Conservation (phyloP, 2,888 invertebrate species). For the Drosophila cognata region DNA sequence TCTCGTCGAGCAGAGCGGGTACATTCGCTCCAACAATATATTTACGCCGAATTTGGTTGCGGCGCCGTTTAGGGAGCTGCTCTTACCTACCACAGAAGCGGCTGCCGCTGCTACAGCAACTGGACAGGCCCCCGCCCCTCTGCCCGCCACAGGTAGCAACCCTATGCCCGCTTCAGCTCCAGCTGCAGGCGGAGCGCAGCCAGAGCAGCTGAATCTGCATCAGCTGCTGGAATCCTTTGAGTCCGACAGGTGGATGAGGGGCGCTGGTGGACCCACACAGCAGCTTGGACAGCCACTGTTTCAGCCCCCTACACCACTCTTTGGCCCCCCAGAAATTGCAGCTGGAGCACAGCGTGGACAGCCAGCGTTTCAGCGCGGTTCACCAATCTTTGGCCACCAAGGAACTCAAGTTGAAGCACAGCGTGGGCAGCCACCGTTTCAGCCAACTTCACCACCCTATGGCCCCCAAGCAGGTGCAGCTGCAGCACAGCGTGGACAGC, state of each 20-base stretch:
- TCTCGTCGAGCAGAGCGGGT: conserved; percentile 88
- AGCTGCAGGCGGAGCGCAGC: background rate
- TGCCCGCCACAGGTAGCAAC: background rate
- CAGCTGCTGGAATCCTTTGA: background rate
- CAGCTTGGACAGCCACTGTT: background rate
- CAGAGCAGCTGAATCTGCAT: background rate
- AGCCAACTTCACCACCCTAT: background rate
- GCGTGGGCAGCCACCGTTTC: background rate
- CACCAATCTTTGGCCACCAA: background rate
- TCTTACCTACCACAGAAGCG: conserved; percentile 10
- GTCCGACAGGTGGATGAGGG: background rate
- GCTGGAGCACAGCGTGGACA: background rate
- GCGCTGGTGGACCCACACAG: background rate
- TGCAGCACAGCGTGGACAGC: background rate
- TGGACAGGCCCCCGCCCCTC: background rate
- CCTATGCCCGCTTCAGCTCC: background rate
- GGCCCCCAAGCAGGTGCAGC: background rate
- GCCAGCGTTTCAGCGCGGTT: background rate
- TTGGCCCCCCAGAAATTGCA: background rate
- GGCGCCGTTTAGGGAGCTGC: conserved; percentile 54
- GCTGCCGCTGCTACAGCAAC: conserved; percentile 27
- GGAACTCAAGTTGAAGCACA: too few relatives aligned
- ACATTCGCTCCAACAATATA: conserved; percentile 84
- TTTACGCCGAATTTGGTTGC: conserved; percentile 62
- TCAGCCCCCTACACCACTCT: background rate